These are phyloP conservation scores for Euura lappo DNA, from an alignment of 1,140 invertebrate genomes.

Conservation along the genomic window DNA sequence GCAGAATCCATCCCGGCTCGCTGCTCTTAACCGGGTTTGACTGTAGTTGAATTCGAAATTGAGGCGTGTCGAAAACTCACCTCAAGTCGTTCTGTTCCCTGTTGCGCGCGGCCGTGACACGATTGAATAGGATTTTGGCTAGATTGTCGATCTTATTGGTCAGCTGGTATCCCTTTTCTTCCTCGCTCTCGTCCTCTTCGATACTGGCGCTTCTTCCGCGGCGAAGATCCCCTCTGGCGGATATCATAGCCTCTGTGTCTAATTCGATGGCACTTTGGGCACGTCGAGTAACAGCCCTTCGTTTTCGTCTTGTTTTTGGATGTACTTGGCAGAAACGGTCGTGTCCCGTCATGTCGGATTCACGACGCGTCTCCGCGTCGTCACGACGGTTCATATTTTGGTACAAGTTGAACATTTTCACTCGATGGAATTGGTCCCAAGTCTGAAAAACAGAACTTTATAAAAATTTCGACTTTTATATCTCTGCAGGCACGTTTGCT, in stretches of 20 bases:
- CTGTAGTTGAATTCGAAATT: too few relatives aligned
- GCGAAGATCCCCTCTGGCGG: constrained; percentile 58
- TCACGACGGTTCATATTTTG: constrained; percentile 72
- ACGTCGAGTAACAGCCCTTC: constrained; percentile 63
- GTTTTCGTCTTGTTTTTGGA: constrained; percentile 64
- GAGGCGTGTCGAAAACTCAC: constrained; percentile 24
- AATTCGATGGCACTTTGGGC: constrained; percentile 78
- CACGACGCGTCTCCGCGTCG: constrained; percentile 63
- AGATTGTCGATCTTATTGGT: constrained; percentile 56
- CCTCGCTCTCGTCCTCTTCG: constrained; percentile 49
- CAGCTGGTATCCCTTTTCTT: constrained; percentile 45
- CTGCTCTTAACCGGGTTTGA: too few relatives aligned
- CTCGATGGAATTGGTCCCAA: constrained; percentile 31
- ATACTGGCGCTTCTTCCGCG: constrained; percentile 54
- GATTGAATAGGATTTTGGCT: constrained; percentile 54
- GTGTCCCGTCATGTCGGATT: constrained; percentile 73
- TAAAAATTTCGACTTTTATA: too few relatives aligned
- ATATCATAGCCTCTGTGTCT: constrained; percentile 68
- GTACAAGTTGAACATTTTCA: constrained; percentile 79
- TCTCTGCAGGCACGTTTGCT: too few relatives aligned
- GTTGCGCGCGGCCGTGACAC: constrained; percentile 48
- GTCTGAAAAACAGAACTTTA: not conserved
- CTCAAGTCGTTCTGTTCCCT: constrained; percentile 45
- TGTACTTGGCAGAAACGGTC: constrained; percentile 76
- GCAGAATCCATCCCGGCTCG: too few relatives aligned